Evolutionary conservation across 2,888 invertebrate species (phyloP).

Genomic region (Phaonia tiefii): DNA sequence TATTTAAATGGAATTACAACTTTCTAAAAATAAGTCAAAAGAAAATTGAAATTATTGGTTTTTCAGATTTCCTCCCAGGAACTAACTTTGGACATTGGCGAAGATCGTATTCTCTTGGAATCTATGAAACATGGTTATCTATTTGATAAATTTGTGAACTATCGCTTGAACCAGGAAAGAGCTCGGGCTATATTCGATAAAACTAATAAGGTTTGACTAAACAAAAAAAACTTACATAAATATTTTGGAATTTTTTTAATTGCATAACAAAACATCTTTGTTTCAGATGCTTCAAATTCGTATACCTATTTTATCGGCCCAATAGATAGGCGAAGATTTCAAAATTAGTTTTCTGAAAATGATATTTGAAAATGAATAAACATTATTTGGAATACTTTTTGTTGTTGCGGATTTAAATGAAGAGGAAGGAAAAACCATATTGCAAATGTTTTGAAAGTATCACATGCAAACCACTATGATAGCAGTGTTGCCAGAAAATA

Average conservation of each 20-base stretch:
- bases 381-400: too few relatives aligned
- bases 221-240: too few relatives aligned
- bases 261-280: neutral
- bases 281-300: conserved; percentile 79
- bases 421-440: too few relatives aligned
- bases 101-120: conserved; percentile 87
- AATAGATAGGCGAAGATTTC: conserved; percentile 10
- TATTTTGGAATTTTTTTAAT: neutral
- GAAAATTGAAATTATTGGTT: neutral
- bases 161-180: conserved; percentile 83
- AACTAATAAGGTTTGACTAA: conserved; percentile 81
- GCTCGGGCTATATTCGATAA: conserved; percentile 82
- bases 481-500: too few relatives aligned
- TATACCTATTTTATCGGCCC: conserved; percentile 72
- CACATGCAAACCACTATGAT: too few relatives aligned
- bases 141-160: conserved; percentile 87
- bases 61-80: conserved; percentile 84
- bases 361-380: too few relatives aligned
- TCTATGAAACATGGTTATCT: conserved; percentile 83
- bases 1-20: too few relatives aligned
- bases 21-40: too few relatives aligned
- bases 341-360: too few relatives aligned
- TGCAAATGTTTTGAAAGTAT: too few relatives aligned
- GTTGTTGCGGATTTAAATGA: too few relatives aligned
- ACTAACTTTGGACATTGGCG: conserved; percentile 86